phyloP scores from a whole-genome alignment of 1,140 invertebrate genomes.

The Penaeus japonicus region DNA sequence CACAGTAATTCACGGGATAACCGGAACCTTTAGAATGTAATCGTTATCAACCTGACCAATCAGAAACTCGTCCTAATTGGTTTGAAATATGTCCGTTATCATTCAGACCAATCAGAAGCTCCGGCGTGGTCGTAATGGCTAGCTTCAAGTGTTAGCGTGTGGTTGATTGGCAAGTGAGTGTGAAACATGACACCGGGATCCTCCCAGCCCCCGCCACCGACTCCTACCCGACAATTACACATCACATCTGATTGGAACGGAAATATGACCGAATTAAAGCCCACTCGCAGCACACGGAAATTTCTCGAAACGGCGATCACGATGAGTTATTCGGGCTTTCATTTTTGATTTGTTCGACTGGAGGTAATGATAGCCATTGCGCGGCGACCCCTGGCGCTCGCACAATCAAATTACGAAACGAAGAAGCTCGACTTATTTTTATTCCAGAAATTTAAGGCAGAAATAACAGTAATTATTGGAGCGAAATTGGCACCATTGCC shows the following conservation, averaged over 20 bases:
- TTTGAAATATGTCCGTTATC: conserved; percentile 11
- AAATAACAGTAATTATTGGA: too few relatives aligned
- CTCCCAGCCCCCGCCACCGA: not conserved
- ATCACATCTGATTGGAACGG: not conserved
- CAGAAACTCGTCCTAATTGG: conserved; percentile 30
- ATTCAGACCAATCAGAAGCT: conserved; percentile 31
- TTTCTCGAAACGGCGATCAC: too few relatives aligned
- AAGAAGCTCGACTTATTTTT: too few relatives aligned
- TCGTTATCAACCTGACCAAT: conserved; percentile 26
- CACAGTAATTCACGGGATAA: not conserved
- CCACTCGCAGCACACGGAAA: too few relatives aligned
- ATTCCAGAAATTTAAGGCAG: too few relatives aligned
- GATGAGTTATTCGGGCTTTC: too few relatives aligned
- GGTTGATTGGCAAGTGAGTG: conserved; percentile 41
- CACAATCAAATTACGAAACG: too few relatives aligned
- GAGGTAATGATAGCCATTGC: too few relatives aligned
- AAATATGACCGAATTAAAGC: not conserved
- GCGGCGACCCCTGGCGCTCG: too few relatives aligned
- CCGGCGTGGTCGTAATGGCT: not conserved
- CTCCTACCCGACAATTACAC: not conserved
- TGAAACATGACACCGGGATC: conserved; percentile 21
- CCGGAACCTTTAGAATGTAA: conserved; percentile 1
- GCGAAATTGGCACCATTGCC: too few relatives aligned
- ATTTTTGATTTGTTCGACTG: too few relatives aligned
- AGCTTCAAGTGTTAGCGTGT: conserved; percentile 30